These are phyloP conservation scores for Parambassis ranga DNA, from an alignment of 2,797 vertebrate genomes.

Conservation along the genomic window DNA sequence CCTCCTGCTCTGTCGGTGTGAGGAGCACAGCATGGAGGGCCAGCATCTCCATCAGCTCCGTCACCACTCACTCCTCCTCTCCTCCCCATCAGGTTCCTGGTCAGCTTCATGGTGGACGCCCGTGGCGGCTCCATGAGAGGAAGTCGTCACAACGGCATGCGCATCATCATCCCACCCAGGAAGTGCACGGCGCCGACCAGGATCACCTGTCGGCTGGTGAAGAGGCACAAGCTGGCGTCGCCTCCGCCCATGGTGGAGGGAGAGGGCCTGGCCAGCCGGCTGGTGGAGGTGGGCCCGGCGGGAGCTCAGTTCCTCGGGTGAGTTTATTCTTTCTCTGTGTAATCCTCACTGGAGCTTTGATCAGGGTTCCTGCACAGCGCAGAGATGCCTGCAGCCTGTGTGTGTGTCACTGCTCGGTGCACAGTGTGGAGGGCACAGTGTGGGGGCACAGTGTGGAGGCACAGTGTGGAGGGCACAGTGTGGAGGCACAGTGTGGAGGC, in stretches of 20 bases:
- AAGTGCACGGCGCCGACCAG: slow-evolving; percentile 98
- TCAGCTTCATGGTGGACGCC: slow-evolving; percentile 99
- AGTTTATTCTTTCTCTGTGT: background rate
- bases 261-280: slow-evolving; percentile 94
- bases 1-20: slow-evolving; percentile 47
- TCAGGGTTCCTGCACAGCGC: too few relatives aligned
- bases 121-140: slow-evolving; percentile 97
- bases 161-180: slow-evolving; percentile 96
- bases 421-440: too few relatives aligned
- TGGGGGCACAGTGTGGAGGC: too few relatives aligned
- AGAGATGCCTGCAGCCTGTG: too few relatives aligned
- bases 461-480: too few relatives aligned
- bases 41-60: slow-evolving; percentile 45
- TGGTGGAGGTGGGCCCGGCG: slow-evolving; percentile 97
- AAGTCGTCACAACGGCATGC: slow-evolving; percentile 97
- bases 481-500: too few relatives aligned
- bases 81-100: slow-evolving; percentile 87
- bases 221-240: slow-evolving; percentile 95
- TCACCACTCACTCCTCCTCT: background rate
- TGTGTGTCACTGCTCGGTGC: too few relatives aligned
- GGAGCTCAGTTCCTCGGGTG: slow-evolving; percentile 98
- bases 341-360: background rate
- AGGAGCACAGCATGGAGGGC: slow-evolving; percentile 75
- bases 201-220: slow-evolving; percentile 96
- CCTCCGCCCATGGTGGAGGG: slow-evolving; percentile 99